Percentiles rank a stretch among this genome's conserved stretches.
Evolutionary conservation across 2,797 vertebrate species (phyloP).

Genomic region (Lagocephalus sceleratus): DNA sequence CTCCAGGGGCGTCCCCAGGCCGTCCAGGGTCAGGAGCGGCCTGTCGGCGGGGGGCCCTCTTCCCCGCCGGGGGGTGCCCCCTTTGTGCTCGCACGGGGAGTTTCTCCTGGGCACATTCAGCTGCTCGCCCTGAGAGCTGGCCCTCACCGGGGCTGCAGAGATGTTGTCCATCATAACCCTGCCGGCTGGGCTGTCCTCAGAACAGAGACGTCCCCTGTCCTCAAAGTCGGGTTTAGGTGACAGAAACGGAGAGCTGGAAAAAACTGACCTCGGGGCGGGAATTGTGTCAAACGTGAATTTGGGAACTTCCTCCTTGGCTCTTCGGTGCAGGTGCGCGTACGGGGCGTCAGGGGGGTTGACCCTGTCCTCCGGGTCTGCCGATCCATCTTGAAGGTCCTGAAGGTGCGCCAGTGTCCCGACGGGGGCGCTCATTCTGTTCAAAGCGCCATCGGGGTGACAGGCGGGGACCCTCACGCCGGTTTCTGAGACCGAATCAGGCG

Average conservation of each 20-base stretch:
- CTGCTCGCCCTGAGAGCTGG: slow-evolving; percentile 45
- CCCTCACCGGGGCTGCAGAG: slow-evolving; percentile 29
- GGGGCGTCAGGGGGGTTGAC: background rate
- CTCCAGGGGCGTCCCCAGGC: slow-evolving; percentile 27
- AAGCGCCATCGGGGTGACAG: background rate
- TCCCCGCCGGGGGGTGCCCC: slow-evolving; percentile 33
- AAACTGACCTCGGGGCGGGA: slow-evolving; percentile 18
- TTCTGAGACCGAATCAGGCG: slow-evolving; percentile 1
- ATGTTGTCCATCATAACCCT: background rate
- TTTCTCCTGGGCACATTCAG: slow-evolving; percentile 9
- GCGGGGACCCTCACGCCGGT: background rate
- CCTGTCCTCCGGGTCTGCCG: background rate
- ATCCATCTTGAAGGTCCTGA: slow-evolving; percentile 19
- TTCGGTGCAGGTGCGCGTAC: slow-evolving; percentile 40
- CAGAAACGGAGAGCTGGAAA: background rate
- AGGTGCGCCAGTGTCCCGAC: background rate
- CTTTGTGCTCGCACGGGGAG: slow-evolving; percentile 19
- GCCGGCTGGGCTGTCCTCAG: slow-evolving; percentile 1
- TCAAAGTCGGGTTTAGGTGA: slow-evolving; percentile 7
- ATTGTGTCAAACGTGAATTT: slow-evolving; percentile 11
- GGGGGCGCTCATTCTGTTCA: slow-evolving; percentile 26
- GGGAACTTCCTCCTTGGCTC: slow-evolving; percentile 2
- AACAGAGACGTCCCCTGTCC: slow-evolving; percentile 15
- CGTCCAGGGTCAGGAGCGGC: slow-evolving; percentile 19
- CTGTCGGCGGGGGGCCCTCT: background rate